Evolutionary conservation across 1,140 invertebrate species (phyloP), one percentile per base, ranked within the genome.

Genomic region (Zaprionus camerounensis): DNA sequence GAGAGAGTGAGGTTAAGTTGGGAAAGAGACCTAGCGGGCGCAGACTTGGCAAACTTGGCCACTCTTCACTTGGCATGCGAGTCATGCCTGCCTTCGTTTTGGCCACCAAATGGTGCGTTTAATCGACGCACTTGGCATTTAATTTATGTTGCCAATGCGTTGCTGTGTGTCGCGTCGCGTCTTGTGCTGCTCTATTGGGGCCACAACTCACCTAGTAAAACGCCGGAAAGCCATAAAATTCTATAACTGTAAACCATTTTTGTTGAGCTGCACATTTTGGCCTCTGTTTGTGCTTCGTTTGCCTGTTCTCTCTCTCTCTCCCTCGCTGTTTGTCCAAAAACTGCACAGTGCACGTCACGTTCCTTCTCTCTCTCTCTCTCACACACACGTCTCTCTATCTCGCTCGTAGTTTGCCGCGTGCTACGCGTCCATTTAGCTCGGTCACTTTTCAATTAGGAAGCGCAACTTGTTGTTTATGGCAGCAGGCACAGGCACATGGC

Each of bases 171-270:
- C 31, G 36, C 26, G 64, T 64, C 41, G 41, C 15, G 28, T 31
- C 46, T 53, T 13, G 66, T 65, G 41, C 4, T 34, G 53, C n/a
- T 15, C 44, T 67, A 85, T 82, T 90, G 79, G 66, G 80, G 86
- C 62, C 87, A 91, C 66, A 76, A 91, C 91, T 92, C 65, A 92
- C 91, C 91, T 82, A 92, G 83, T 91, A 92, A 82, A 81, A 92
- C 79, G 82, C 91, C 91, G 85, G 88, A 91, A 85, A 92, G 83
- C 87, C 91, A 92, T 91, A 92, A 91, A 83, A 92, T 80, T 88
- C 91, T 92, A 81, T 91, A 92, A 88, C 82, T 92, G 82, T 86
- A 92, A 91, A 91, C 84, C 91, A 92, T 92, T 88, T 86, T 94
- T 65, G 93, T 92, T 34, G 93, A 74, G 82, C 78, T 87, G 76